Conservation (phyloP, 2,888 invertebrate species). For the Drosophila buzzatii region DNA sequence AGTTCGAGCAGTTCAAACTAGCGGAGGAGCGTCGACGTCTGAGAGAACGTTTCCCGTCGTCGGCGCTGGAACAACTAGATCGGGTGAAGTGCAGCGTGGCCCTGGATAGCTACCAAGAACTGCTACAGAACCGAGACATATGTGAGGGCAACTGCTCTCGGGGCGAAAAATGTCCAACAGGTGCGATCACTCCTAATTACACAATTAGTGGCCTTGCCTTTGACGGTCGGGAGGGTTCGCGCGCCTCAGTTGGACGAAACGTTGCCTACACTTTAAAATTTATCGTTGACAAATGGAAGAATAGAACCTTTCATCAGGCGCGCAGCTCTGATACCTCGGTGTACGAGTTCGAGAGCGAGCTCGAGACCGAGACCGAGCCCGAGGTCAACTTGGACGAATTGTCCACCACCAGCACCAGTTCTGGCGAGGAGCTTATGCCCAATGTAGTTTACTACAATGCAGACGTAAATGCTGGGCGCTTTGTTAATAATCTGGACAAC, state of each 20-base stretch:
- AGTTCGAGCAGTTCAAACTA: slow-evolving; percentile 93
- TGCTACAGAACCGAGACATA: slow-evolving; percentile 91
- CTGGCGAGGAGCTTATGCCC: slow-evolving; percentile 60
- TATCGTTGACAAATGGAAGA: slow-evolving; percentile 70
- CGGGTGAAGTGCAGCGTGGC: slow-evolving; percentile 91
- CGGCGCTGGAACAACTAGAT: slow-evolving; percentile 90
- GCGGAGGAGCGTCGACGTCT: slow-evolving; percentile 93
- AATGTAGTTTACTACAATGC: slow-evolving; percentile 69
- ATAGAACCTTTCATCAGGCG: slow-evolving; percentile 1
- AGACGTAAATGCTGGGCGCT: slow-evolving; percentile 36
- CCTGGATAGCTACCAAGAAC: slow-evolving; percentile 93
- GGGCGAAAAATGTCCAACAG: slow-evolving; percentile 94
- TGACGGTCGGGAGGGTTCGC: background rate
- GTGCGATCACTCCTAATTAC: slow-evolving; percentile 83
- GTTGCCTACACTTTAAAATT: slow-evolving; percentile 57
- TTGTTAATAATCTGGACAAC: slow-evolving; percentile 60
- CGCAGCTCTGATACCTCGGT: slow-evolving; percentile 1
- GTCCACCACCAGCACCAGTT: slow-evolving; percentile 22
- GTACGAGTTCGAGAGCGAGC: background rate
- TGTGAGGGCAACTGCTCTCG: slow-evolving; percentile 95
- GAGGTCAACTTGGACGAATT: background rate
- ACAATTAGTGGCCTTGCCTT: slow-evolving; percentile 20
- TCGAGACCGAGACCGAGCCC: background rate
- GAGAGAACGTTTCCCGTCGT: slow-evolving; percentile 93
- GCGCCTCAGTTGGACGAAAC: background rate